These are phyloP conservation scores for Minunthozetes semirufus DNA, from an alignment of 2,888 invertebrate species.

Conservation along the genomic window DNA sequence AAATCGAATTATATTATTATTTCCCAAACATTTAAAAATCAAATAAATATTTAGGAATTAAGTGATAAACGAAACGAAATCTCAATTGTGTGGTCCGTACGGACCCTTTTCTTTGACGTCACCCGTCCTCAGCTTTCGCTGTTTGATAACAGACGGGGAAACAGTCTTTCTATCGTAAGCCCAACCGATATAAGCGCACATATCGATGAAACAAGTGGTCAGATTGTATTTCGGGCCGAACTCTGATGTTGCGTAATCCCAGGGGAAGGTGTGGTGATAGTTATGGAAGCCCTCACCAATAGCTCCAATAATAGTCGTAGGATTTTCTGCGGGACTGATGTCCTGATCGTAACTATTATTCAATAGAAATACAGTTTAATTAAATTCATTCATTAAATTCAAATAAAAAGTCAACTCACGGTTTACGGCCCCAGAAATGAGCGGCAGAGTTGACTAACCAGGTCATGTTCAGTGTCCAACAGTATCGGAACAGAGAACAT, in stretches of 20 bases:
- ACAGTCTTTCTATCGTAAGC: constrained; percentile 48
- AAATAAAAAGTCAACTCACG: constrained; percentile 52
- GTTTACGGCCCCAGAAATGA: constrained; percentile 84
- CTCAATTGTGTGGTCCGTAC: constrained; percentile 22
- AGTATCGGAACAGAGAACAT: constrained; percentile 70
- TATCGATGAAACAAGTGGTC: constrained; percentile 50
- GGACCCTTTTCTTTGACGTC: constrained; percentile 49
- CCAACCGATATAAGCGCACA: constrained; percentile 47
- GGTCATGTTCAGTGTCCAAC: constrained; percentile 77
- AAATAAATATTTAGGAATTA: not conserved
- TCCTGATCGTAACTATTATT: constrained; percentile 61
- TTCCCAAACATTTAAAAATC: not conserved
- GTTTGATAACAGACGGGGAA: constrained; percentile 44
- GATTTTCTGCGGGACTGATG: constrained; percentile 50
- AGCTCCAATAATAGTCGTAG: constrained; percentile 47
- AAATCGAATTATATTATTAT: not conserved
- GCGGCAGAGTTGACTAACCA: constrained; percentile 93
- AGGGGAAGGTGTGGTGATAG: constrained; percentile 51
- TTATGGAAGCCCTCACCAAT: constrained; percentile 49
- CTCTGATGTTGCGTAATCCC: constrained; percentile 50
- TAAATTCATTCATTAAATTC: not conserved
- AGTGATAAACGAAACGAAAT: not conserved
- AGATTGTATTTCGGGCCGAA: constrained; percentile 48
- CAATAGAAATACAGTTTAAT: not conserved
- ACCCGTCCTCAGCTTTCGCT: constrained; percentile 50